Base-by-base conservation (phyloP, 2,888 invertebrate species). In the Meteorus cinctellus region DNA sequence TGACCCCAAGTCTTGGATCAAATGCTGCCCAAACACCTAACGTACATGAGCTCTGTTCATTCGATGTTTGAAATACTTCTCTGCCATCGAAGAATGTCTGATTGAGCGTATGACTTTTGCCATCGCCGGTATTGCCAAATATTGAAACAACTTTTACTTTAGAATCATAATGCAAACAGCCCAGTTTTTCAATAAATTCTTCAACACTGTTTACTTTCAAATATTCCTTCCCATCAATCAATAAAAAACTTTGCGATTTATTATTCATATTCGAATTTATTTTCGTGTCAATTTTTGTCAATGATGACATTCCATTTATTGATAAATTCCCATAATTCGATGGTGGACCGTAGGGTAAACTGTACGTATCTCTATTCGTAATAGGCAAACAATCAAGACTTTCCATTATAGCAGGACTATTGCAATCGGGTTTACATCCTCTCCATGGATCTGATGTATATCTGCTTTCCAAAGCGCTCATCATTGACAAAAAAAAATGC, bases 91-190 rank as follows among this genome's bases (percentile, higher is more conserved):
- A 93, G 81, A 93, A 90, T 16, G 92, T 91, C 82, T 95, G 92
- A 88, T 96, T 96, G 84, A 96, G 89, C 0, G 95, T 95, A 84
- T 94, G 92, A 2, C 95, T 95, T 89, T 96, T 96, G 1, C 96
- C 96, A 90, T 95, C 96, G 0, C 96, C 96, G 0, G 95, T 95
- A 85, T 95, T 96, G 2, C 96, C 96, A 90, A 96, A 95, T 84
- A 96, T 95, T 14, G 96, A 94, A 0, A 96, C 92, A 19, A 96
- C 95, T 90, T 96, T 96, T 16, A 96, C 92, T 87, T 92, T 93
- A 16, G 89, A 88, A 36, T 90, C 89, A 65, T 88, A 89, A 62
- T 90, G 90, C 8, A 85, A 83, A 72, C 92, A 92, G 67, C 90
- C 90, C 31, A 93, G 84, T 73, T 89, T 88, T 48, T 89, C 86